Evolutionary conservation across 2,888 invertebrate species (phyloP).

Genomic region (Tetrapedia diversipes): DNA sequence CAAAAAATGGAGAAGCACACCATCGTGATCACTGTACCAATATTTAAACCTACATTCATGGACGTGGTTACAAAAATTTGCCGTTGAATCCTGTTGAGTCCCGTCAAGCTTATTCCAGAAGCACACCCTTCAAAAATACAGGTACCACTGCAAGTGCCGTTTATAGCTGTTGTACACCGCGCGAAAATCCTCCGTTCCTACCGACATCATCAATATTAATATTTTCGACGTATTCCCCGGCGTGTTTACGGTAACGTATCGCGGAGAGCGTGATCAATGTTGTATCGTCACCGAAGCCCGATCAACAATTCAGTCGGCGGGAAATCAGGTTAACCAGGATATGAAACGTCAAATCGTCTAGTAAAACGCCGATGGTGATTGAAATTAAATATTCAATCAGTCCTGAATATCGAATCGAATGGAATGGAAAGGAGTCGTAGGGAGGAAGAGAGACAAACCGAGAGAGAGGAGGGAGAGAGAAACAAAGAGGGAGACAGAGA

Average conservation of each 20-base stretch:
- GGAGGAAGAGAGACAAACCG: too few species aligned
- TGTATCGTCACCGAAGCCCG: neutral
- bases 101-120: too few species aligned
- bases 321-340: slow-evolving; percentile 6
- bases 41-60: too few species aligned
- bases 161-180: too few species aligned
- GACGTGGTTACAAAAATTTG: too few species aligned
- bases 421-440: neutral
- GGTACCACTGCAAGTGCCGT: too few species aligned
- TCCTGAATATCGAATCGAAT: slow-evolving; percentile 33
- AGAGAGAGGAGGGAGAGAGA: too few species aligned
- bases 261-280: neutral
- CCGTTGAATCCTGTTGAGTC: too few species aligned
- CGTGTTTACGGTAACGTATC: neutral
- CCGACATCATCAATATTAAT: neutral
- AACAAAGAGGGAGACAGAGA: too few species aligned
- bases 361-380: slow-evolving; percentile 12
- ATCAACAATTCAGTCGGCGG: slow-evolving; percentile 3
- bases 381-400: slow-evolving; percentile 53
- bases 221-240: neutral
- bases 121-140: too few species aligned
- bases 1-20: too few species aligned
- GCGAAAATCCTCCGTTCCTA: neutral
- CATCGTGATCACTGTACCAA: too few species aligned
- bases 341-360: slow-evolving; percentile 31